These are phyloP conservation scores for Chelidonichthys spinosus DNA, from an alignment of 2,797 vertebrate species.

Conservation along the genomic window DNA sequence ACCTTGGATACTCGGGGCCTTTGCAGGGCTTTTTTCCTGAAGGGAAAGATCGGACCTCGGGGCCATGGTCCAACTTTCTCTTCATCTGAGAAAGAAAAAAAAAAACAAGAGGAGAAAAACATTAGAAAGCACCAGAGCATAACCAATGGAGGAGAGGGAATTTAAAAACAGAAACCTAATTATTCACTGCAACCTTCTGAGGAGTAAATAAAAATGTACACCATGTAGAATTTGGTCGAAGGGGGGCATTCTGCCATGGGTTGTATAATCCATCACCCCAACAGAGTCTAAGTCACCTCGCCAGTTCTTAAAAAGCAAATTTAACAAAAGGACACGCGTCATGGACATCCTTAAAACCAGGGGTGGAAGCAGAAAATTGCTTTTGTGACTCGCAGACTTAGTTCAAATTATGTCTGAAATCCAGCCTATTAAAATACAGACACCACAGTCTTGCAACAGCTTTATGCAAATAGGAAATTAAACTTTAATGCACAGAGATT, in stretches of 20 bases:
- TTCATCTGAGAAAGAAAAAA: constrained; percentile 92
- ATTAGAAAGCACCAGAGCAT: constrained; percentile 33
- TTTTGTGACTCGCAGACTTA: constrained; percentile 48
- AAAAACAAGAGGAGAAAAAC: constrained; percentile 24
- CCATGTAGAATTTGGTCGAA: neutral
- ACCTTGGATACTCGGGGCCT: constrained; percentile 98
- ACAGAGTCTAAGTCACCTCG: constrained; percentile 20
- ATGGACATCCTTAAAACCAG: constrained; percentile 20
- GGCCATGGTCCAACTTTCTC: constrained; percentile 99
- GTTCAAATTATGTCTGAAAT: constrained; percentile 61
- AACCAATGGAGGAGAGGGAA: neutral
- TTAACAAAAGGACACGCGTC: constrained; percentile 22
- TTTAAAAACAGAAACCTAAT: neutral
- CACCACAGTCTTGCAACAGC: constrained; percentile 38
- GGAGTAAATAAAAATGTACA: constrained; percentile 8
- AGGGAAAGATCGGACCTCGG: constrained; percentile 99
- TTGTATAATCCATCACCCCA: constrained; percentile 7
- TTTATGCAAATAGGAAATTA: constrained; percentile 61
- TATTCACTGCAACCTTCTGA: neutral
- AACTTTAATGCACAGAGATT: constrained; percentile 59
- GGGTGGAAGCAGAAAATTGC: constrained; percentile 47
- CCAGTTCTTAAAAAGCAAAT: constrained; percentile 26
- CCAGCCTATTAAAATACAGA: constrained; percentile 55
- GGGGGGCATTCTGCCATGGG: neutral
- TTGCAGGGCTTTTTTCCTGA: constrained; percentile 99